These are phyloP conservation scores for Patiria miniata DNA, from an alignment of 35 echinoderm and acorn worm genomes.

Conservation along the genomic window DNA sequence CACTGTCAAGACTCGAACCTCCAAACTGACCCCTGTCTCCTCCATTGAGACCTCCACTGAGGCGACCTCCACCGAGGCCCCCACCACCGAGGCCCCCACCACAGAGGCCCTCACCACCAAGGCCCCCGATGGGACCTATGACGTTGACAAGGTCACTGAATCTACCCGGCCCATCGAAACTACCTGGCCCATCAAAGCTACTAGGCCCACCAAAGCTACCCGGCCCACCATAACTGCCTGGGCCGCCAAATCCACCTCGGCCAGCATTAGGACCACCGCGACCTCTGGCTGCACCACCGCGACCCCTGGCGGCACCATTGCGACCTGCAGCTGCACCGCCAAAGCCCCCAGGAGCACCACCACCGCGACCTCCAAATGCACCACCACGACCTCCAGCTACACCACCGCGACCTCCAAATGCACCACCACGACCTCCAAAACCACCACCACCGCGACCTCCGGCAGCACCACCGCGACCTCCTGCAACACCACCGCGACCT, in stretches of 20 bases:
- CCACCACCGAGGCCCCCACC: background rate
- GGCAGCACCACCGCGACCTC: background rate
- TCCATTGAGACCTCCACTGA: background rate
- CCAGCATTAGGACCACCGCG: background rate
- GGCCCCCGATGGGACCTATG: background rate
- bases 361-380: background rate
- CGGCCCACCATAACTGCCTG: background rate
- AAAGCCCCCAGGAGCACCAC: background rate
- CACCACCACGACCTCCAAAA: slow-evolving; percentile 22
- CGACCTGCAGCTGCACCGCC: background rate
- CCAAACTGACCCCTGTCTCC: background rate
- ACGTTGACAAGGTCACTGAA: background rate
- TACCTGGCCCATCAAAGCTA: background rate
- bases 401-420: slow-evolving; percentile 5
- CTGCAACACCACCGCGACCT: background rate
- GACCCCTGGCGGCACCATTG: background rate
- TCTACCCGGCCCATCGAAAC: background rate
- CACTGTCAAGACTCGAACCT: background rate
- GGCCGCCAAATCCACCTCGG: background rate
- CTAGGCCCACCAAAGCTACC: background rate
- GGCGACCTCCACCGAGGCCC: background rate
- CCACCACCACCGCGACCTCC: slow-evolving; percentile 9
- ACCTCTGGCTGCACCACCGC: background rate
- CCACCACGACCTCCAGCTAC: background rate
- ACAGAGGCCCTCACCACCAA: background rate